A percentile compares a stretch with the other conserved stretches of the same genome.
phyloP scores from a whole-genome alignment of 2,888 invertebrate species.

The Gisinianus flammeolus region DNA sequence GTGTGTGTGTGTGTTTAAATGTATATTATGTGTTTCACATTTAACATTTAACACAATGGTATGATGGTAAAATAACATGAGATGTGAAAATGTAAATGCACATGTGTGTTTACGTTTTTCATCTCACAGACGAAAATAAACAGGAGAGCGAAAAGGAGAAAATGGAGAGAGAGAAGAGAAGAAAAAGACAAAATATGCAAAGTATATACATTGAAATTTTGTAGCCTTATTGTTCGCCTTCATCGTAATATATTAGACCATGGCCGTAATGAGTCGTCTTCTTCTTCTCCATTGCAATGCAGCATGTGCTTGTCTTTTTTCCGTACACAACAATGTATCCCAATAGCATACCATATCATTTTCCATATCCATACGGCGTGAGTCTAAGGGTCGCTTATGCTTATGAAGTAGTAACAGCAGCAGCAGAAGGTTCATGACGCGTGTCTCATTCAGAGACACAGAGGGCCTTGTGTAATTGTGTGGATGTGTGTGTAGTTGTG shows the following conservation, averaged over 20 bases:
- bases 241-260: no score
- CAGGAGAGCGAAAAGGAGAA: background rate
- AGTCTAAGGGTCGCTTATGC: background rate
- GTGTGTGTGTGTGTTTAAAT: background rate
- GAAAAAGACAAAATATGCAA: no score
- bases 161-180: background rate
- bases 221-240: background rate
- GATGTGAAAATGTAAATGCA: slow-evolving; percentile 1
- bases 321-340: background rate
- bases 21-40: background rate
- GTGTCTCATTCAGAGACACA: background rate
- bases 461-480: background rate
- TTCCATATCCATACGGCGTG: background rate
- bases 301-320: background rate
- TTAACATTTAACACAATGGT: background rate
- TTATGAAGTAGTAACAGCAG: no score
- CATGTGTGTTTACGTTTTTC: slow-evolving; percentile 12
- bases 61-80: background rate
- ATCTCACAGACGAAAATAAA: slow-evolving; percentile 16
- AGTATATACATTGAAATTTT: background rate
- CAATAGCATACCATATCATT: background rate
- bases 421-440: background rate
- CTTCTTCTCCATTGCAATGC: background rate
- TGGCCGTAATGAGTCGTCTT: background rate
- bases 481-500: background rate